Conservation (phyloP, 1,140 invertebrate species). For the Megathymus violae region DNA sequence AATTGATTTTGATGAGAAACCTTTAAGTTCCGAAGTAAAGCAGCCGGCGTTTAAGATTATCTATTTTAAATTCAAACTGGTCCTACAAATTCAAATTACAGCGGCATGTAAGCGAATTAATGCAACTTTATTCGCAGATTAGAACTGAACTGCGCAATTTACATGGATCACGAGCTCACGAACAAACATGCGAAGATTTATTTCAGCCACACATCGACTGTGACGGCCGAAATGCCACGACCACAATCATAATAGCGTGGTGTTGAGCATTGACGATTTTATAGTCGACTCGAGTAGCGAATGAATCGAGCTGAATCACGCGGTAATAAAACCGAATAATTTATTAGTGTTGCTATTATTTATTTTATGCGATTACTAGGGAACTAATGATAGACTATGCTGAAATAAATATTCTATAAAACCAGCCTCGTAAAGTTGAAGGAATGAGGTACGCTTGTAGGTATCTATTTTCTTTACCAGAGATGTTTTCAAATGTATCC, state of each 20-base stretch:
- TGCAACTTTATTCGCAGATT: constrained; percentile 23
- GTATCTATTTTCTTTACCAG: too few species aligned
- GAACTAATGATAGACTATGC: too few species aligned
- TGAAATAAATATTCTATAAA: too few species aligned
- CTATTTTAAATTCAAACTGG: not conserved
- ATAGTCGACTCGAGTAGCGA: not conserved
- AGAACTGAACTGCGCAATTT: constrained; percentile 32
- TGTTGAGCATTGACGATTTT: constrained; percentile 36
- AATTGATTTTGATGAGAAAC: not conserved
- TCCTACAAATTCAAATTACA: constrained; percentile 19
- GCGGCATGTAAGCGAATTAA: constrained; percentile 25
- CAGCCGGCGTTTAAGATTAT: not conserved
- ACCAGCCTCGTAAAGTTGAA: too few species aligned
- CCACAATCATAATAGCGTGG: constrained; percentile 34
- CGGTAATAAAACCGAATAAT: too few species aligned
- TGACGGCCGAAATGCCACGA: constrained; percentile 48
- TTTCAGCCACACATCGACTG: constrained; percentile 48
- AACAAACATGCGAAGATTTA: constrained; percentile 47
- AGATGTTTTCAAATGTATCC: too few species aligned
- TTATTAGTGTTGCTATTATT: too few species aligned
- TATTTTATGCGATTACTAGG: too few species aligned
- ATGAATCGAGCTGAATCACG: too few species aligned
- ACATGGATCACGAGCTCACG: constrained; percentile 24
- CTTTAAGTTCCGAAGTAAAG: not conserved
- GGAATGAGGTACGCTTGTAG: too few species aligned